These are phyloP conservation scores for Eupithecia subfuscata DNA, from an alignment of 2,888 invertebrate species.

Conservation along the genomic window DNA sequence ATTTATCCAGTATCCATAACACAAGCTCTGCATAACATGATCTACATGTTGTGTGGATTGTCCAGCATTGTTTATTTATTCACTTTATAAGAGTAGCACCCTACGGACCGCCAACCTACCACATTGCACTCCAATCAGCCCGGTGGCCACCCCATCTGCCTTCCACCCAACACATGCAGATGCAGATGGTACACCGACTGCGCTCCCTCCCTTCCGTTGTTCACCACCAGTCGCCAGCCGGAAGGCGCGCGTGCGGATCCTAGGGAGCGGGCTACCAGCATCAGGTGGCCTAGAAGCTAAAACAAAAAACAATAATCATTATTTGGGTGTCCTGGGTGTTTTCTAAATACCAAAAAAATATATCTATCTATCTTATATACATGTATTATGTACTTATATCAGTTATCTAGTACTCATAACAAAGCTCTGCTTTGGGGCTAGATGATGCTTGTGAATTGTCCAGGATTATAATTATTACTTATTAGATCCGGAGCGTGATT, in stretches of 20 bases:
- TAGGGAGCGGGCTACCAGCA: constrained; percentile 87
- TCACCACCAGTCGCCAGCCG: constrained; percentile 90
- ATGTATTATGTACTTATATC: no score
- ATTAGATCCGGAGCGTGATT: no score
- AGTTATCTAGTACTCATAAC: no score
- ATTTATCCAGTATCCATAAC: no score
- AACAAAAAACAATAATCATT: neutral
- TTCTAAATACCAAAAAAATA: no score
- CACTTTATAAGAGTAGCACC: neutral
- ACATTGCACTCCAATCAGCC: neutral
- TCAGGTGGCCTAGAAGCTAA: constrained; percentile 89
- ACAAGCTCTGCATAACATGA: no score
- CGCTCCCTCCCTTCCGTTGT: constrained; percentile 91
- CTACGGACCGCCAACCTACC: neutral
- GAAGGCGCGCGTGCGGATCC: constrained; percentile 85
- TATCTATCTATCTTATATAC: no score
- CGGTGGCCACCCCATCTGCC: constrained; percentile 91
- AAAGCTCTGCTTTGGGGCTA: no score
- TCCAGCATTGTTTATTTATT: neutral
- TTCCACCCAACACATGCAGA: constrained; percentile 91
- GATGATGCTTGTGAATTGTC: no score
- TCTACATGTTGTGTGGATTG: no score
- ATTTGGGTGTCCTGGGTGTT: neutral
- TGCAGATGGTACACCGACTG: constrained; percentile 94
- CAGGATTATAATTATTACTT: no score